Base-by-base conservation (phyloP, 2,113 vertebrate genomes). In the Benitochromis conjunctus region DNA sequence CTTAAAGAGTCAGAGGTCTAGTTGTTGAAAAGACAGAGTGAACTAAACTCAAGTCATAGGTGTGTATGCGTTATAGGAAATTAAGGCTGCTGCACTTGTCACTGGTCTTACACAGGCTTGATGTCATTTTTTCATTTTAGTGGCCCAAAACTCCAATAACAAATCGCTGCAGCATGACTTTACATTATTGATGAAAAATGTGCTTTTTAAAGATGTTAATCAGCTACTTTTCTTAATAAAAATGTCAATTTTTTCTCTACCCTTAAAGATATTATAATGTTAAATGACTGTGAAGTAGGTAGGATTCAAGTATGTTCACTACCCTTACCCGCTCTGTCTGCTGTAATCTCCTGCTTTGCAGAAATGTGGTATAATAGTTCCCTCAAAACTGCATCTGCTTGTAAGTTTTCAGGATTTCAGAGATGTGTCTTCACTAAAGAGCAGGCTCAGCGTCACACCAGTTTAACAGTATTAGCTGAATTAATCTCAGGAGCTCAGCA, bases 401-500 rank as follows among this genome's bases (percentile, higher is more conserved):
- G 56, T 46, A 26, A 62, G n/a, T 71, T 84, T 84, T 66, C 77
- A 82, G 71, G n/a, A 78, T 80, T 48, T 69, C 21, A 36, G 56
- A 82, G 60, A 80, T 21, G 31, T 77, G 77, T 82, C 46, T 54
- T 77, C 21, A 34, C 41, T 29, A 81, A 83, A 91, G 19, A 87
- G 90, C 85, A 51, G 71, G 88, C 54, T 94, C 92, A 90, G 88
- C 91, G 55, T 89, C 76, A 86, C 6, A 26, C 34, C 80, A 83
- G 34, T 60, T 18, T 41, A 57, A 80, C 77, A 51, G 57, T 76
- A 85, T 92, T 81, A 85, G 71, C 90, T 53, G 86, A 89, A 89
- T 92, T 88, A 84, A 93, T 93, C 84, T 88, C 53, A 41, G 4
- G 53, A 82, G 83, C 89, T 87, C 87, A 83, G 88, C 81, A 80